These are phyloP conservation scores for Spisula solida DNA, from an alignment of 2,888 invertebrate genomes.

Conservation along the genomic window DNA sequence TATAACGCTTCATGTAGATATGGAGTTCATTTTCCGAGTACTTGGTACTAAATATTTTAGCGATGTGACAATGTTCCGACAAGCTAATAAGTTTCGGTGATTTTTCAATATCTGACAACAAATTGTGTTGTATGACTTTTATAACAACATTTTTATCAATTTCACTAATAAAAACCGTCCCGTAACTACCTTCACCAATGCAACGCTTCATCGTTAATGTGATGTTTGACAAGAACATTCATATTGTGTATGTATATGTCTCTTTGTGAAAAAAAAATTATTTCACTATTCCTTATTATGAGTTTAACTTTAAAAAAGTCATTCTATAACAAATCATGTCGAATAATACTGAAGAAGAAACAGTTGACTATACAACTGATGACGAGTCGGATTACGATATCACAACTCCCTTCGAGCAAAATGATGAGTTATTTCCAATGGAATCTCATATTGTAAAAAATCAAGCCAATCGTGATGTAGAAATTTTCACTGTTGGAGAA, in stretches of 20 bases:
- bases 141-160: constrained; percentile 1
- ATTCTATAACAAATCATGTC: no score
- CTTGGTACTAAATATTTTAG: background rate
- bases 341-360: no score
- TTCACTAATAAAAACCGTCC: background rate
- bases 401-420: background rate
- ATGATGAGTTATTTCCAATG: background rate
- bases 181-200: background rate
- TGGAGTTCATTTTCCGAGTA: background rate
- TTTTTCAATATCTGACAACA: background rate
- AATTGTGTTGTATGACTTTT: background rate
- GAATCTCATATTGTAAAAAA: background rate
- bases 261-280: no score
- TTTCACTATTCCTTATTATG: no score
- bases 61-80: constrained; percentile 5
- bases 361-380: background rate
- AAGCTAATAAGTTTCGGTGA: background rate
- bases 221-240: no score
- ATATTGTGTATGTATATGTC: no score
- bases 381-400: background rate
- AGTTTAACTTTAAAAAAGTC: no score
- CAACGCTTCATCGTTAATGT: no score
- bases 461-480: background rate
- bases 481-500: background rate
- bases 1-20: constrained; percentile 1